Conservation (phyloP, 2,888 invertebrate genomes). For the Brachyptera risi region DNA sequence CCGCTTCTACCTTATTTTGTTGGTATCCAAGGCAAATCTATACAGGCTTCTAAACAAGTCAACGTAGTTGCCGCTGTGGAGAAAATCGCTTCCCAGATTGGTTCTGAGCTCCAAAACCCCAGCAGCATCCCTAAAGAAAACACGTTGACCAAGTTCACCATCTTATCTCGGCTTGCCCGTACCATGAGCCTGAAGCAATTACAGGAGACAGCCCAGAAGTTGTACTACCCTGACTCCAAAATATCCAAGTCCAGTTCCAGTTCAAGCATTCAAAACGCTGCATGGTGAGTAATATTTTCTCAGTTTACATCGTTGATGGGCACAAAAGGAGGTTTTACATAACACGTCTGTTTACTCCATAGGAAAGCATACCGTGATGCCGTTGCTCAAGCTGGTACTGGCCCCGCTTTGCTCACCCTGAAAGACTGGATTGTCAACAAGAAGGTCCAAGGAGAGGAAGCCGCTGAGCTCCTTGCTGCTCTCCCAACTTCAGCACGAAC, state of each 20-base stretch:
- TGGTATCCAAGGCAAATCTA: slow-evolving; percentile 49
- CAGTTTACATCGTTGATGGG: too few species aligned
- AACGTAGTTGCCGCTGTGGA: slow-evolving; percentile 40
- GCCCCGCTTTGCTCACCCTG: slow-evolving; percentile 59
- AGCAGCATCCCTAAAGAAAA: slow-evolving; percentile 54
- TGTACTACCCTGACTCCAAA: slow-evolving; percentile 46
- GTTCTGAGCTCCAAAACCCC: slow-evolving; percentile 55
- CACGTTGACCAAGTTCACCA: slow-evolving; percentile 60
- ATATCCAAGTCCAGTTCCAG: slow-evolving; percentile 42
- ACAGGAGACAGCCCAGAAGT: slow-evolving; percentile 49
- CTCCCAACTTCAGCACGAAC: slow-evolving; percentile 53
- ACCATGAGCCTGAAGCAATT: slow-evolving; percentile 60
- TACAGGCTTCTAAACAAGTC: slow-evolving; percentile 40
- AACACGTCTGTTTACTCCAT: not conserved
- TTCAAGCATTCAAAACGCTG: slow-evolving; percentile 42
- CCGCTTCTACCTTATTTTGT: slow-evolving; percentile 41
- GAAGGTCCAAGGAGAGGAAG: slow-evolving; percentile 54
- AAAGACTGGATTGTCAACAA: slow-evolving; percentile 56
- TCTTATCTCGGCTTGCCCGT: slow-evolving; percentile 54
- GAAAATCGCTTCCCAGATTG: slow-evolving; percentile 53
- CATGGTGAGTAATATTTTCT: too few species aligned
- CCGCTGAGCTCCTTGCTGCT: slow-evolving; percentile 54
- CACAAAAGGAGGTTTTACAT: not conserved
- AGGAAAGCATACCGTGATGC: slow-evolving; percentile 58
- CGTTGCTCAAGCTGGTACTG: slow-evolving; percentile 62